Percentiles rank a stretch among this genome's conserved stretches.
Evolutionary conservation across 2,888 invertebrate species (phyloP).

Genomic region (Hetaerina titia): DNA sequence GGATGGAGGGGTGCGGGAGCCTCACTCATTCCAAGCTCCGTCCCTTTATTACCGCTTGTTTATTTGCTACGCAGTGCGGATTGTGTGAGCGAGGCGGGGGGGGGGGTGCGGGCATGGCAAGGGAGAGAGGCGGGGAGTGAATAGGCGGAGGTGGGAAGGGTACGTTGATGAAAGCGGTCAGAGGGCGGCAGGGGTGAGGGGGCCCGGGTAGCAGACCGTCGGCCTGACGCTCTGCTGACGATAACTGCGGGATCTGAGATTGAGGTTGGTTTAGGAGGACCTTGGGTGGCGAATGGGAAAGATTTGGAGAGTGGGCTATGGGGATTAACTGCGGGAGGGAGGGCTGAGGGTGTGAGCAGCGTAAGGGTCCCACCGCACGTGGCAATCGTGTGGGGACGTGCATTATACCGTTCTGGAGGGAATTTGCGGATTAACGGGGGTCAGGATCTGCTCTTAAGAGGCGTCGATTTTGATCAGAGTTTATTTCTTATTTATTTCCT

Average conservation of each 20-base stretch:
- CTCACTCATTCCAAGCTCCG: not conserved
- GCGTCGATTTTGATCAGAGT: not conserved
- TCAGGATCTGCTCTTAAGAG: not conserved
- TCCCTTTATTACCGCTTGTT: conserved; percentile 12
- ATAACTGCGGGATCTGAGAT: not conserved
- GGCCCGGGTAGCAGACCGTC: not conserved
- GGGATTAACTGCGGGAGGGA: not conserved
- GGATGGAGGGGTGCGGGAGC: not conserved
- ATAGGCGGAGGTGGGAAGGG: not conserved
- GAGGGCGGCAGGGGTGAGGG: not conserved
- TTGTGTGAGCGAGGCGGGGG: not conserved
- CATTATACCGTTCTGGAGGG: not conserved
- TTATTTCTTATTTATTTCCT: not conserved
- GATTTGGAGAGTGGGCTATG: not conserved
- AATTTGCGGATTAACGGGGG: not conserved
- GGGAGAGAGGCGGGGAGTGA: not conserved
- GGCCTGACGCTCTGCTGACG: not conserved
- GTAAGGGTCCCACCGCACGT: not conserved
- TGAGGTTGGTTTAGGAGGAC: not conserved
- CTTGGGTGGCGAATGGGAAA: not conserved
- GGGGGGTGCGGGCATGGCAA: not conserved
- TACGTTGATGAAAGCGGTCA: too few relatives aligned
- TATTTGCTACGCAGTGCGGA: conserved; percentile 30
- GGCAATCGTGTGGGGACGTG: not conserved
- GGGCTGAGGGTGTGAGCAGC: not conserved